Percentiles rank a stretch among this genome's conserved stretches.
Conservation (phyloP, 2,797 vertebrate species). For the Leuciscus waleckii region DNA sequence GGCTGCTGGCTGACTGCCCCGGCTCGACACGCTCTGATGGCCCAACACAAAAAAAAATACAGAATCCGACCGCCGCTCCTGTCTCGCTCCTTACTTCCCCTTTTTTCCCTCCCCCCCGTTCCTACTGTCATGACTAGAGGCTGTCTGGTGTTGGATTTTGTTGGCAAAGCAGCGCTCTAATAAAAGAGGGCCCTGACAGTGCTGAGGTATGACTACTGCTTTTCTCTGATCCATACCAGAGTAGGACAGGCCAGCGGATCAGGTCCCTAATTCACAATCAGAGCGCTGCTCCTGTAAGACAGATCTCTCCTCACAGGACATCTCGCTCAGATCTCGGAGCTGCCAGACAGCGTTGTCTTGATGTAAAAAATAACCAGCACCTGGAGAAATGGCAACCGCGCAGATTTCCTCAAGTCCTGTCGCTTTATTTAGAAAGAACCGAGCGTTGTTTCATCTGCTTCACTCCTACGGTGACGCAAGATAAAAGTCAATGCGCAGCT, state of each 20-base stretch:
- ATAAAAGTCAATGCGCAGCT: conserved; percentile 1
- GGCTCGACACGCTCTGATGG: conserved; percentile 73
- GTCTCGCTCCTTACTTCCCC: conserved; percentile 53
- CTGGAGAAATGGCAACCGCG: conserved; percentile 42
- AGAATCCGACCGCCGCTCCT: conserved; percentile 69
- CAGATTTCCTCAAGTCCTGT: conserved; percentile 29
- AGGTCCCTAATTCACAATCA: conserved; percentile 51
- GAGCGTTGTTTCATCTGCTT: background rate
- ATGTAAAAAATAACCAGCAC: conserved; percentile 50
- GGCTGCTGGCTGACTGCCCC: conserved; percentile 72
- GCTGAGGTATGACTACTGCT: conserved; percentile 48
- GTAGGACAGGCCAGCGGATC: conserved; percentile 47
- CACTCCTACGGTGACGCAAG: conserved; percentile 6
- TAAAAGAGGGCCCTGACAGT: conserved; percentile 49
- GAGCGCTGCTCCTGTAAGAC: conserved; percentile 44
- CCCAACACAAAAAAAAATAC: conserved; percentile 72
- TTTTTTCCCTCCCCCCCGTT: conserved; percentile 46
- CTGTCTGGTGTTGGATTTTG: conserved; percentile 46
- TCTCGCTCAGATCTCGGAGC: conserved; percentile 27
- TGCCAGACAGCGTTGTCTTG: conserved; percentile 25
- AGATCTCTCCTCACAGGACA: conserved; percentile 52
- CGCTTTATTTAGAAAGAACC: conserved; percentile 28
- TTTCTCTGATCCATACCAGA: conserved; percentile 47
- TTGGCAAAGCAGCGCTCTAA: conserved; percentile 42
- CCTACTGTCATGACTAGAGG: conserved; percentile 54